Percentiles rank a stretch among this genome's conserved stretches.
phyloP scores from a whole-genome alignment of 2,797 vertebrate genomes.

The Sebastolobus altivelis region DNA sequence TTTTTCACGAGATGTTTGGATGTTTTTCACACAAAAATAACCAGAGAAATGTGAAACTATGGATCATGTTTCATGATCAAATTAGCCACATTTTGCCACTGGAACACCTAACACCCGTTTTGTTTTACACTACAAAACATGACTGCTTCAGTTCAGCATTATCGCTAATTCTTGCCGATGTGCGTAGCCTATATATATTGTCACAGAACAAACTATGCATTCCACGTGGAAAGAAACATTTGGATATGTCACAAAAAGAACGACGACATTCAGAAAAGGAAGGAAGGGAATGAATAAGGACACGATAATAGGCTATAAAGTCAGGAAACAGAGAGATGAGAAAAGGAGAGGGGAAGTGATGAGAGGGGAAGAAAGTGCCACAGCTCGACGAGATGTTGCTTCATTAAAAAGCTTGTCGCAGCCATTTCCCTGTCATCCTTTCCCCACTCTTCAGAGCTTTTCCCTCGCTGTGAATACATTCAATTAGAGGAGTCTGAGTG shows the following conservation, averaged over 20 bases:
- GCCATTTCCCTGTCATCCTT: constrained; percentile 53
- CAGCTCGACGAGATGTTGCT: constrained; percentile 9
- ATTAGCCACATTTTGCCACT: not conserved
- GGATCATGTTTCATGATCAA: not conserved
- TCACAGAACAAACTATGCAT: not conserved
- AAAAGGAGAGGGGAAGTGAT: not conserved
- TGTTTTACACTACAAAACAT: not conserved
- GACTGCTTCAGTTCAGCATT: not conserved
- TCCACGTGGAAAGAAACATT: not conserved
- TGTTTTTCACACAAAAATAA: not conserved
- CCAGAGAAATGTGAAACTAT: not conserved
- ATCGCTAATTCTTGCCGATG: not conserved
- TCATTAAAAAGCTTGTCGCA: constrained; percentile 50
- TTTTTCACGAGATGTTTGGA: constrained; percentile 14
- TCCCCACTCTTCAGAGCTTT: constrained; percentile 7
- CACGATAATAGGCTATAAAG: not conserved
- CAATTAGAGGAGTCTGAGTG: constrained; percentile 57
- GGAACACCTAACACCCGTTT: not conserved
- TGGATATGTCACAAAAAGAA: not conserved
- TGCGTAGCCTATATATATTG: no score
- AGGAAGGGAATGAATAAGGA: not conserved
- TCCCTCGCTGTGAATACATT: constrained; percentile 52
- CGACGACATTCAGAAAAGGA: not conserved
- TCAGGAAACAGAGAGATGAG: not conserved
- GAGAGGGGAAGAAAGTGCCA: constrained; percentile 27